Conservation (phyloP, 1,140 invertebrate genomes). For the Drosophila jambulina region DNA sequence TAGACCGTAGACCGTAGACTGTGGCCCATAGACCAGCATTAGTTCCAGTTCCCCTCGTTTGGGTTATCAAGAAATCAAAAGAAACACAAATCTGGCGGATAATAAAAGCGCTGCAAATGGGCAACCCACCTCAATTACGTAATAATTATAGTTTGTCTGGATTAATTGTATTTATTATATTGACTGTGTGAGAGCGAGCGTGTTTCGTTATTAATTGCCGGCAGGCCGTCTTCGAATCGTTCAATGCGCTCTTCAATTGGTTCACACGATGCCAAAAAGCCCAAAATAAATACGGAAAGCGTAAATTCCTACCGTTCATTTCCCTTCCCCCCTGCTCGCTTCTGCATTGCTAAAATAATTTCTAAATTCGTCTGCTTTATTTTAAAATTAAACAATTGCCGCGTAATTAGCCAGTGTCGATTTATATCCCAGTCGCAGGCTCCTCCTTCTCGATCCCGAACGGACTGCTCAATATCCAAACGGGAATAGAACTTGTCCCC, state of each 20-base stretch:
- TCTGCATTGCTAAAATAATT: slow-evolving; percentile 54
- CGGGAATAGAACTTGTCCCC: slow-evolving; percentile 56
- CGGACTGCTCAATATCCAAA: slow-evolving; percentile 19
- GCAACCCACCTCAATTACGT: slow-evolving; percentile 69
- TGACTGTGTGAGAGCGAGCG: slow-evolving; percentile 34
- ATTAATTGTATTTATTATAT: slow-evolving; percentile 64
- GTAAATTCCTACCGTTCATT: slow-evolving; percentile 32
- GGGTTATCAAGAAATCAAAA: slow-evolving; percentile 30
- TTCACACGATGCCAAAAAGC: slow-evolving; percentile 61
- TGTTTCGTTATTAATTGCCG: slow-evolving; percentile 62
- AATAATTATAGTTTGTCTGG: slow-evolving; percentile 70
- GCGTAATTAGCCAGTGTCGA: slow-evolving; percentile 58
- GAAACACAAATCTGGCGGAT: slow-evolving; percentile 41
- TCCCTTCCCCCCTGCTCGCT: slow-evolving; percentile 3
- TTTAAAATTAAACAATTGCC: slow-evolving; percentile 69
- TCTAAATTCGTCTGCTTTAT: slow-evolving; percentile 47
- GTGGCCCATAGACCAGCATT: slow-evolving; percentile 39
- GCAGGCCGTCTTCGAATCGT: slow-evolving; percentile 17
- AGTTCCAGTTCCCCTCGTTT: slow-evolving; percentile 56
- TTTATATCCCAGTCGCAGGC: slow-evolving; percentile 20
- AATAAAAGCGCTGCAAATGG: slow-evolving; percentile 46
- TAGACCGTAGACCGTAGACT: slow-evolving; percentile 1
- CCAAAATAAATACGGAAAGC: slow-evolving; percentile 67
- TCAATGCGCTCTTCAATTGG: slow-evolving; percentile 48
- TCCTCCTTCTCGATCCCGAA: slow-evolving; percentile 3